These are phyloP conservation scores for Atopsyche davidsoni DNA, from an alignment of 1,140 invertebrate genomes.

Conservation along the genomic window DNA sequence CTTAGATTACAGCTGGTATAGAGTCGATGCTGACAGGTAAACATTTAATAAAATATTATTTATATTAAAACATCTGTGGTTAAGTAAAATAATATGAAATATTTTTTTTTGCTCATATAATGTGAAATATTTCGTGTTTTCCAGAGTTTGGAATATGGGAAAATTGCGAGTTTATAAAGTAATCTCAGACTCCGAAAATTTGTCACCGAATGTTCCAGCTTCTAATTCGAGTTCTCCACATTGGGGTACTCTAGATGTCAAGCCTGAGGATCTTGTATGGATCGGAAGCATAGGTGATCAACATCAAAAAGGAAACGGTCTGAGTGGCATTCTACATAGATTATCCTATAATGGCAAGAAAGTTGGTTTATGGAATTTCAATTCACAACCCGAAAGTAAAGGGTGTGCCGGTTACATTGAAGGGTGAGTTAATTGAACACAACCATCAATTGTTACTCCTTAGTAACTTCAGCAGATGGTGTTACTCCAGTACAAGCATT, in stretches of 20 bases:
- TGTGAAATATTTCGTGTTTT: no score
- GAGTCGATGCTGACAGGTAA: constrained; percentile 43
- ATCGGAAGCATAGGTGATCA: constrained; percentile 35
- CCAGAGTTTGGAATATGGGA: constrained; percentile 40
- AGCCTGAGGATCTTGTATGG: constrained; percentile 30
- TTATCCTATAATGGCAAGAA: constrained; percentile 68
- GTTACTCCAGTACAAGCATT: no score
- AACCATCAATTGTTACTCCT: no score
- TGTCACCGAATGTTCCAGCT: constrained; percentile 19
- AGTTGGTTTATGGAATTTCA: constrained; percentile 86
- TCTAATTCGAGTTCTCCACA: constrained; percentile 32
- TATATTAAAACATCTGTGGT: no score
- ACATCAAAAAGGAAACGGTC: constrained; percentile 43
- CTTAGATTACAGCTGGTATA: constrained; percentile 41
- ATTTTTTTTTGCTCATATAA: not conserved
- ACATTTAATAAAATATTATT: no score
- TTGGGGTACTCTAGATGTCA: constrained; percentile 33
- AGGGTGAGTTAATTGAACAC: no score
- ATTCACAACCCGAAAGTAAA: constrained; percentile 44
- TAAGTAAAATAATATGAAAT: no score
- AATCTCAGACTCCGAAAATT: constrained; percentile 8
- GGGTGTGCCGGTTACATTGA: constrained; percentile 71
- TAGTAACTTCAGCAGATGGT: no score
- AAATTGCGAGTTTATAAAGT: constrained; percentile 35
- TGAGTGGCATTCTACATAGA: constrained; percentile 73